Percentiles rank a stretch among this genome's conserved stretches.
These are phyloP conservation scores for Oxyruncus cristatus DNA, from an alignment of 2,113 vertebrate genomes.

Conservation along the genomic window DNA sequence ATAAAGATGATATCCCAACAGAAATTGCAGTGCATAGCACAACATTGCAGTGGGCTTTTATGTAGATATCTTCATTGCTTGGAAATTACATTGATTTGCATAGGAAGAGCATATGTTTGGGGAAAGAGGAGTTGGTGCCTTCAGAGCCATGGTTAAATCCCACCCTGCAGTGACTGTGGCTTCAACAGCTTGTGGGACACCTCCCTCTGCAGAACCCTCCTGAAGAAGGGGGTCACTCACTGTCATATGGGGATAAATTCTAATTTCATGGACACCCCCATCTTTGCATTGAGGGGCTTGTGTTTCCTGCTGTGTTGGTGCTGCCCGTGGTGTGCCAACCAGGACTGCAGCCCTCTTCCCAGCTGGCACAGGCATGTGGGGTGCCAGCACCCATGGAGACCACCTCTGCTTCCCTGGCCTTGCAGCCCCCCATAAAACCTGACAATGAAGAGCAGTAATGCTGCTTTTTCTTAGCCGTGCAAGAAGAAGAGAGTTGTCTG, in stretches of 20 bases:
- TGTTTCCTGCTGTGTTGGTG: background rate
- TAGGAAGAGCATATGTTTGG: background rate
- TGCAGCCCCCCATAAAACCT: background rate
- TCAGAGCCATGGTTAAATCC: background rate
- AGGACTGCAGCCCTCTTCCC: background rate
- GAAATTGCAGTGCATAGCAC: background rate
- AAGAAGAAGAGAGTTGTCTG: background rate
- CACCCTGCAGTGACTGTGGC: background rate
- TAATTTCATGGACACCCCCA: background rate
- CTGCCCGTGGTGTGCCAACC: rapidly evolving
- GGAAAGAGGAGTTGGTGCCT: background rate
- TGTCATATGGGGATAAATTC: background rate
- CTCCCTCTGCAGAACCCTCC: background rate
- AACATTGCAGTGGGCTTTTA: background rate
- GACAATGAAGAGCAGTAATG: background rate
- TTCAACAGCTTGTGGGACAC: background rate
- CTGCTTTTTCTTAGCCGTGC: background rate
- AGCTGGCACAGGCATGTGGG: rapidly evolving
- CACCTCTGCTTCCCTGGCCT: background rate
- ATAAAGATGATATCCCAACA: constrained; percentile 37
- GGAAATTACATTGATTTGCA: constrained; percentile 12
- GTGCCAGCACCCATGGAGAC: background rate
- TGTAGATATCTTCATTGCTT: constrained; percentile 5
- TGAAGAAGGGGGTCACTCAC: background rate
- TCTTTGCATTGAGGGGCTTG: background rate